A percentile compares a stretch with the other conserved stretches of the same genome.
Conservation (phyloP, 2,113 vertebrate genomes). For the Ctenomys sociabilis region DNA sequence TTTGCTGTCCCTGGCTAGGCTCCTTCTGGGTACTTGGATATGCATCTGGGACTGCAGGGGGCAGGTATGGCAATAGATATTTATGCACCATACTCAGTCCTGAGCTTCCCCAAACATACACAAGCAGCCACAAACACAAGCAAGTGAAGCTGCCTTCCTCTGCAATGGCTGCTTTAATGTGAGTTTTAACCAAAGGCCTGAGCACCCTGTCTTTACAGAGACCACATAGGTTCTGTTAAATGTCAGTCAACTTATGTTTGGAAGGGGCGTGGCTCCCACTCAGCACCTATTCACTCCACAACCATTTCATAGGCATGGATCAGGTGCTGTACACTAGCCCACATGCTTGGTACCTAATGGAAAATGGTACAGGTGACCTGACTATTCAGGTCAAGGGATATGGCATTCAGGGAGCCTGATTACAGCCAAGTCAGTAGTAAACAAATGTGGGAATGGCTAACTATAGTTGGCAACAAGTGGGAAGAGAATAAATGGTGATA, state of each 20-base stretch:
- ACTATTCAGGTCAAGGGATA: not conserved
- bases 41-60: not conserved
- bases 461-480: rapidly evolving
- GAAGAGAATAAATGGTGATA: not conserved
- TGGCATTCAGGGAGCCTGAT: not conserved
- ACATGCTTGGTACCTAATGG: not conserved
- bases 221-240: rapidly evolving
- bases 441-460: not conserved
- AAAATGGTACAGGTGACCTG: not conserved
- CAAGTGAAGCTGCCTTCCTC: not conserved
- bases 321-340: not conserved
- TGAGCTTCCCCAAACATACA: rapidly evolving
- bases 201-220: not conserved
- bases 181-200: not conserved
- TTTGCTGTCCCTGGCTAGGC: not conserved
- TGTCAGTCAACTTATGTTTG: not conserved
- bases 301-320: not conserved
- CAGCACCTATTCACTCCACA: not conserved
- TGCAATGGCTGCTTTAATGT: not conserved
- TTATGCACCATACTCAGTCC: not conserved
- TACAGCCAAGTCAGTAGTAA: not conserved
- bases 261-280: not conserved
- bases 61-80: not conserved
- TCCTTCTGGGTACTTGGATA: not conserved
- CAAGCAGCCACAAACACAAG: rapidly evolving